Evolutionary conservation across 2,888 invertebrate genomes (phyloP), one percentile per base, ranked within the genome.

Genomic region (Adelognathus sp.): DNA sequence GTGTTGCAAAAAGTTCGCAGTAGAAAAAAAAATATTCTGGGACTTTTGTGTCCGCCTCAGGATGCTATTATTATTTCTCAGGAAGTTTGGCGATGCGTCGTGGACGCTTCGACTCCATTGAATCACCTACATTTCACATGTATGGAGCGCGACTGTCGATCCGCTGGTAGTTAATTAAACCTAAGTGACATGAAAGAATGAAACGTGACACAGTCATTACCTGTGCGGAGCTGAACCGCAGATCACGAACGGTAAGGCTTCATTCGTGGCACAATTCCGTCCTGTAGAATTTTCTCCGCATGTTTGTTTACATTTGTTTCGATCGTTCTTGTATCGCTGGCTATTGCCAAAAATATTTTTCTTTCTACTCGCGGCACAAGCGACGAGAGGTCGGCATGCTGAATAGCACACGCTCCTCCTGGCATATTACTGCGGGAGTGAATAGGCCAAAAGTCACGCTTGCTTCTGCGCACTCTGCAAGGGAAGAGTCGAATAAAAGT

Each of bases 141-240:
- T 85, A 86, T 81, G 85, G 73, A 81, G 82, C 79, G 78, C 84
- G 82, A 86, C 80, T 80, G 70, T 86, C 83, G 60, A 84, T 81
- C 71, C 82, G 84, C 41, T 52, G 76, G 64, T 80, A 76, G 73
- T 80, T 79, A 79, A 81, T 79, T 78, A 69, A 87, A 86, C 81
- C 76, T 88, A 87, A 85, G 86, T 90, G 87, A 89, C 87, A 90
- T 90, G 89, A 89, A 87, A 90, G 89, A 89, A 90, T 90, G 90
- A 90, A 89, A 90, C 90, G 90, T 84, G 90, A 90, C 84, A 90
- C 90, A 84, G 87, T 90, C 85, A 89, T 90, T 88, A 90, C 90
- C 89, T 90, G 90, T 84, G 84, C 88, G 86, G 90, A 90, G 86
- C 86, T 89, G 81, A 90, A 88, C 86, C 89, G 88, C 89, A 88